Base-by-base conservation (phyloP, 2,888 invertebrate genomes). In the Zhuqinia jingwanae region DNA sequence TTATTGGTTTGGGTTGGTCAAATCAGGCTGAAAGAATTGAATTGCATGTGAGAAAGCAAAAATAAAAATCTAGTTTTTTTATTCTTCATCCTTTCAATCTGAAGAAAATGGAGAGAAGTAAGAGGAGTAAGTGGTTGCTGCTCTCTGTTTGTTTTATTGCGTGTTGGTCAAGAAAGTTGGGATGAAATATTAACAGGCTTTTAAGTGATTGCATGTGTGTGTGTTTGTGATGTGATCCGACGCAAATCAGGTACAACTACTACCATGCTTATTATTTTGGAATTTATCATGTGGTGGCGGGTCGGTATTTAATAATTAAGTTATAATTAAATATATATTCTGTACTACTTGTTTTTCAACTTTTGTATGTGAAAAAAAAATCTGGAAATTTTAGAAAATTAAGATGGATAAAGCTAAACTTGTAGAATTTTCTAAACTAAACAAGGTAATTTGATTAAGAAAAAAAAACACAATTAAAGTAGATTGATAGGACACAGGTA, bases 191-290 rank as follows among this genome's bases (percentile, higher is more conserved):
- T 75, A 36, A 20, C 50, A n/a, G n/a, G n/a, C 75, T 53, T 75
- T 75, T 20, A 75, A 53, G 75, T 50, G 75, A 75, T 75, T 53
- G 53, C 75, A 50, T 75, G 70, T n/a, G 22, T 5, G 15, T 8
- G 53, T 53, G 27, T 75, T 45, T n/a, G 22, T 5, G 15, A 1
- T 22, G 45, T 22, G 25, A 15, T 22, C 15, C 68, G 1, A 60
- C 27, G 25, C 2, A 60, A 53, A 30, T 75, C 27, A 53, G 20
- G 27, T 50, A 53, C 8, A 36, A 36, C 5, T 6, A 36, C 8
- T 36, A n/a, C 53, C 30, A 53, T 75, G n/a, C 30, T 53, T 75
- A 75, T 53, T n/a, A n/a, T n/a, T n/a, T 75, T 75, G 75, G 75
- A n/a, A 30, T n/a, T n/a, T 30, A 50, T 75, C 75, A 75, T 75